Base-by-base conservation (phyloP, 2,113 vertebrate genomes). In the Chinchilla lanigera region DNA sequence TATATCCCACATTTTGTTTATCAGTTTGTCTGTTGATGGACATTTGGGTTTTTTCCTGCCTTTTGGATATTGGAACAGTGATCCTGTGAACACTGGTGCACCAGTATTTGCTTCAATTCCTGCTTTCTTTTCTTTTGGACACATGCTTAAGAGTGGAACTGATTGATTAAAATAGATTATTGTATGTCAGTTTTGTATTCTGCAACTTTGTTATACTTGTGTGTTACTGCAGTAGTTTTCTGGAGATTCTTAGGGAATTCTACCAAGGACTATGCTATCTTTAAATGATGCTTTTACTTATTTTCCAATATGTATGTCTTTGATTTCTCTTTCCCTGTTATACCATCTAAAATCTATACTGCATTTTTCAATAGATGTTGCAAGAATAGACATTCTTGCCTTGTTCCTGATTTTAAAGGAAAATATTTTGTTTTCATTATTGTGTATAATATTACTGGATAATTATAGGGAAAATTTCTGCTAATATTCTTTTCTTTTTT, bases 401-500 rank as follows among this genome's bases (percentile, higher is more conserved):
- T 73, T 73, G 10, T 73, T 73, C n/a, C 17, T 73, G 38, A 73
- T 73, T 38, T 71, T 71, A 19, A 83, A 77, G 33, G 63, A 67
- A 91, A 87, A 4, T 67, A 77, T 52, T 96, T 17, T 41, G 35
- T 67, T 94, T 92, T 94, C 30, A 92, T 35, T 26, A 61, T 88
- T 54, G 83, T 60, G 33, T 94, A 58, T 84, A 58, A 50, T 67
- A 28, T 63, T 80, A 86, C 33, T 16, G 35, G 47, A 85, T 71
- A 78, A 67, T 80, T 44, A 35, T 81, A 81, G 44, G 17, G 11
- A 52, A 96, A 11, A n/a, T 85, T 80, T 85, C 38, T 73, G 7
- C 60, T 89, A 41, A 41, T 73, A 4, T 26, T 73, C 8, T 41
- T 73, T 73, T 24, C 10, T 41, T 73, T 73, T 41, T 73, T 73